Evolutionary conservation across 2,797 vertebrate genomes (phyloP), one percentile per base, ranked within the genome.

Genomic region (Tokudaia tokunoshimensis): DNA sequence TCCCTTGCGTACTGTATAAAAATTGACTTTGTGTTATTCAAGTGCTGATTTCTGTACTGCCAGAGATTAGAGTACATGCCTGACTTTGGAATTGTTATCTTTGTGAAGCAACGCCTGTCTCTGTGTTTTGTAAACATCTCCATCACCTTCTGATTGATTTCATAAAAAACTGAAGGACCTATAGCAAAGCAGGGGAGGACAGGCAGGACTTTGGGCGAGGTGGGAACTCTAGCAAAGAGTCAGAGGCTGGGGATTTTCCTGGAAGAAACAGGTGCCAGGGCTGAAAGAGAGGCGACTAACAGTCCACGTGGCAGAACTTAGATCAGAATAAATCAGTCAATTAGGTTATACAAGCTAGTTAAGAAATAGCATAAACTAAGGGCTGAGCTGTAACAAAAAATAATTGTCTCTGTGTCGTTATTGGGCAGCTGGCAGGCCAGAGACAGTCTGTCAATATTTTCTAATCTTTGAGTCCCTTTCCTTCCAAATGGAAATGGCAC

Each of bases 401-500:
- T 70, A n/a, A 34, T 67, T 15, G 34, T 14, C 29, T 19, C 15
- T 70, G 67, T n/a, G 67, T 70, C 14, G 5, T 70, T n/a, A 70
- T 8, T 70, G 67, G 15, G 15, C 31, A 70, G 34, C 34, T n/a
- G 67, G 67, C 15, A 70, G 34, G 34, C 8, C 15, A n/a, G 34
- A 70, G 67, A 31, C 67, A 19, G 31, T 19, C 67, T 17, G 34
- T 70, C 34, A 31, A 70, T n/a, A n/a, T 70, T 88, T 82, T 85
- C 79, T 12, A 93, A 6, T 52, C 52, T 65, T 92, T 63, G 67
- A 94, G 34, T 67, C 12, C 29, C 47, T 95, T 67, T 89, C 26
- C 29, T 95, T 70, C 37, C 80, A 78, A 29, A 96, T 84, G 86
- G 57, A 92, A 50, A 47, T 86, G 20, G n/a, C 47, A 19, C 52